Base-by-base conservation (phyloP, 2,797 vertebrate genomes). In the Characodon lateralis region DNA sequence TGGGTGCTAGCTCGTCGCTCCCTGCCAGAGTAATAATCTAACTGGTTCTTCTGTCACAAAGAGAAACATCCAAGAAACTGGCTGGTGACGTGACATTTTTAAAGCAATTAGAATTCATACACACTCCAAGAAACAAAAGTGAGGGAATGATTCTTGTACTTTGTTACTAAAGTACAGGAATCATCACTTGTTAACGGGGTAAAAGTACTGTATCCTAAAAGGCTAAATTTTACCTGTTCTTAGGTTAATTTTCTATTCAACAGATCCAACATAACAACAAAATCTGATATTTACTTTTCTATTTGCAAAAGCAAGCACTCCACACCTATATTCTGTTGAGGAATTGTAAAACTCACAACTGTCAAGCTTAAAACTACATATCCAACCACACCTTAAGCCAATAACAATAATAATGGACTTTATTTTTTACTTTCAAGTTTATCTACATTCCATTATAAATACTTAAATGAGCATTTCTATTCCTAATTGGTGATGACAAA, bases 1-100 rank as follows among this genome's bases (percentile, higher is more conserved):
- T 98, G 97, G 3, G 96, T 98, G 93, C 97, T 98, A 3, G 97
- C 96, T 13, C 98, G 96, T 70, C 97, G 97, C 90, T 98, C 97
- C 83, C 97, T 92, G 28, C 96, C 95, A 1, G 95, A 88, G 78
- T 97, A 97, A n/a, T 97, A 95, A 61, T 99, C 98, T 0, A 96
- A 91, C 1, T 96, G 96, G 74, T 93, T 96, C 91, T 99, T 99
- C 94, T 97, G 97, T 92, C 96, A 80, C 0, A 22, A 89, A 7
- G 78, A 85, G 22, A 70, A 73, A 75, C 56, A 79, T 58, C 3
- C 28, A 63, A 50, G 70, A 59, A 35, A 3, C 16, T 46, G 5
- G 0, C 39, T 68, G 9, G 22, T n/a, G 39, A 43, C 5, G 31
- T 10, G 63, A 14, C 66, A 69, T 46, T 10, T 41, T 5, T 68